phyloP scores from a whole-genome alignment of 2,113 vertebrate genomes.

The Oreochromis spilurus region DNA sequence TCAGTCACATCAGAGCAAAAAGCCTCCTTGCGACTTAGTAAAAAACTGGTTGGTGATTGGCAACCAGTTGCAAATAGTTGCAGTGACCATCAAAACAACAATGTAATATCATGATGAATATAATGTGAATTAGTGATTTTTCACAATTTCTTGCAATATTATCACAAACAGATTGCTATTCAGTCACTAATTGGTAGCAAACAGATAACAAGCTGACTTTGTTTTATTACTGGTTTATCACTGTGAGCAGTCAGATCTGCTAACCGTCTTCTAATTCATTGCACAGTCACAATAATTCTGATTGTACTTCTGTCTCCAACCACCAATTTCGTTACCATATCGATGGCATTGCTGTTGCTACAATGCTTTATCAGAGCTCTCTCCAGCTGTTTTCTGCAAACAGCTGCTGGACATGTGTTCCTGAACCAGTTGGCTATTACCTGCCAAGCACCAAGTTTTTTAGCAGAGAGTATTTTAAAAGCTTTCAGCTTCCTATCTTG shows the following conservation, averaged over 20 bases:
- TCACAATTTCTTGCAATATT: not conserved
- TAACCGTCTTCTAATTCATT: not conserved
- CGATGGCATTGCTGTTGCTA: not conserved
- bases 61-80: not conserved
- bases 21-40: not conserved
- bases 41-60: not conserved
- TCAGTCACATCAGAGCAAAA: not conserved
- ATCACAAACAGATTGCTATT: not conserved
- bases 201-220: not conserved
- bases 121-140: not conserved
- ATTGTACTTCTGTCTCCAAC: not conserved
- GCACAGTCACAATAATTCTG: not conserved
- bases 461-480: not conserved
- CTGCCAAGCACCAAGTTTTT: not conserved
- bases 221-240: not conserved
- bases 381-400: not conserved
- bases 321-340: not conserved
- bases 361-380: not conserved
- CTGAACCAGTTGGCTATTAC: not conserved
- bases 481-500: not conserved
- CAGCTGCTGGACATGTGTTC: not conserved
- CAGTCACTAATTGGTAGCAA: not conserved
- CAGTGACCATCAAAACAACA: not conserved
- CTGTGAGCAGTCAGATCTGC: not conserved
- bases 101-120: rapidly evolving